Conservation (phyloP, 2,797 vertebrate species). For the Schizothorax lantsangensis region DNA sequence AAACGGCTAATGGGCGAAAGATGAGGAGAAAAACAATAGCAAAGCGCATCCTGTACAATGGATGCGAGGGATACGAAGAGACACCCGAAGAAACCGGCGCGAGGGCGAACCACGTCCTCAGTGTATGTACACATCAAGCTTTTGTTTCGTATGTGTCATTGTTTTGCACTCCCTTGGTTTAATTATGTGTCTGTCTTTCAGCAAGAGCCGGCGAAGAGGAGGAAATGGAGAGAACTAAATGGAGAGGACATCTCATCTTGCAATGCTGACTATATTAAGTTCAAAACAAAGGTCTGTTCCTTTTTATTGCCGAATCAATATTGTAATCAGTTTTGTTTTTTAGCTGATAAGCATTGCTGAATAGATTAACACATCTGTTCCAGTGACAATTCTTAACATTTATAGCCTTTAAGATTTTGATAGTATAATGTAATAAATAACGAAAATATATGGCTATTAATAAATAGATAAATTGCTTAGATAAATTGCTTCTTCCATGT, state of each 20-base stretch:
- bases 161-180: constrained; percentile 29
- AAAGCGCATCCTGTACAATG: constrained; percentile 56
- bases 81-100: constrained; percentile 55
- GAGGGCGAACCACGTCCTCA: constrained; percentile 49
- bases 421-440: neutral
- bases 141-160: constrained; percentile 41
- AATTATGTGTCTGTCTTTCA: constrained; percentile 63
- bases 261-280: constrained; percentile 56
- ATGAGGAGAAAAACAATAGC: constrained; percentile 65
- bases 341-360: neutral
- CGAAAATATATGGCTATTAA: neutral
- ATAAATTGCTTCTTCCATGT: neutral
- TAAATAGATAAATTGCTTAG: neutral
- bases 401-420: neutral
- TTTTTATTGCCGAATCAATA: constrained; percentile 54
- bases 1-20: constrained; percentile 58
- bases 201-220: constrained; percentile 62
- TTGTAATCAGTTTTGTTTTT: constrained; percentile 41
- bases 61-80: constrained; percentile 54
- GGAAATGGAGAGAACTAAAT: constrained; percentile 60
- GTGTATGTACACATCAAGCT: constrained; percentile 60
- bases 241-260: constrained; percentile 56
- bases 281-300: constrained; percentile 64
- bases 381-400: neutral
- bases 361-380: neutral